Base-by-base conservation (phyloP, 2,113 vertebrate species). In the Calyptomena viridis region DNA sequence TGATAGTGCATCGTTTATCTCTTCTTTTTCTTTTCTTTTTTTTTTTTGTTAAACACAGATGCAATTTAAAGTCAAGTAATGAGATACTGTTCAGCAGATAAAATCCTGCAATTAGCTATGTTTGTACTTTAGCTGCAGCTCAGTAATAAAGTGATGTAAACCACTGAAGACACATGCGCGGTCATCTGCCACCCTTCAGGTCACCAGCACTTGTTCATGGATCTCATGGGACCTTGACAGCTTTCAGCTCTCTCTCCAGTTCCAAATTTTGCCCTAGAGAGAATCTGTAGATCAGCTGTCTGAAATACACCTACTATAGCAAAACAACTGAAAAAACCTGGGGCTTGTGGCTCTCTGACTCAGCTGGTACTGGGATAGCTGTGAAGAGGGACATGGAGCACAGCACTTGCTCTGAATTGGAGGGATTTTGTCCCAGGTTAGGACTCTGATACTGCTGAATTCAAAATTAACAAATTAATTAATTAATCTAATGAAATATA, bases 81-180 rank as follows among this genome's bases (percentile, higher is more conserved):
- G 31, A 59, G 24, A 79, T 59, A 28, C 9, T 58, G 17, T 12
- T 77, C 14, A 46, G 50, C 33, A 86, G 56, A 28, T 28, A 52
- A 52, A 23, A 49, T 9, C 15, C n/a, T 72, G 42, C n/a, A 50
- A 22, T 76, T 53, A 53, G 24, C 8, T 8, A 8, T 1, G 3
- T 75, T 37, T 5, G 0, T 40, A 11, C 25, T 63, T 4, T 1
- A 24, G 21, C 49, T 77, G 63, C 47, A 59, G n/a, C 12, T 11
- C 53, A 12, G 6, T 15, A 49, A 67, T 13, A n/a, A 75, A 80
- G 19, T 8, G 5, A 49, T 75, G 64, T 53, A 63, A 58, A 30
- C 14, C 1, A 1, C 5, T 30, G 2, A 42, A 6, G 35, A 12
- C 33, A 68, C 1, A 0, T 0, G 1, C 2, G 1, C 8, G 16